Evolutionary conservation across 2,797 vertebrate species (phyloP).

Genomic region (Heteromormyrus szaboi): DNA sequence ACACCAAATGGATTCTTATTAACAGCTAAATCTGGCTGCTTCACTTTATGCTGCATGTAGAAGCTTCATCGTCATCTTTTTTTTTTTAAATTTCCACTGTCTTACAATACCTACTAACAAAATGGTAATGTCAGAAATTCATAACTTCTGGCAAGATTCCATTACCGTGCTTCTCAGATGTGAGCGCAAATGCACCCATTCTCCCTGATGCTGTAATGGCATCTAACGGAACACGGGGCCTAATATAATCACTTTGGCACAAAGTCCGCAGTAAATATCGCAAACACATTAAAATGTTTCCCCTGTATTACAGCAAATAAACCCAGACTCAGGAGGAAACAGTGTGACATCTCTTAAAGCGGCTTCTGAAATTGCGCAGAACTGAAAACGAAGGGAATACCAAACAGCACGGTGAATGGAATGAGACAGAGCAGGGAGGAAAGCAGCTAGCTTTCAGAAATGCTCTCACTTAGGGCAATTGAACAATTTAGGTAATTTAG

Average conservation of each 20-base stretch:
- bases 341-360: conserved; percentile 24
- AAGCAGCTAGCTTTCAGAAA: neutral
- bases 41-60: neutral
- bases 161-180: conserved; percentile 6
- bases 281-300: conserved; percentile 19
- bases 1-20: neutral
- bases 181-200: neutral
- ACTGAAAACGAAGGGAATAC: conserved; percentile 14
- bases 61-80: neutral
- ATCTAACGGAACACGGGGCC: neutral
- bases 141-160: conserved; percentile 20
- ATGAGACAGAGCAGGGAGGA: neutral
- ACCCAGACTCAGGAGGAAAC: conserved; percentile 1
- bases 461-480: neutral
- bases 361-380: neutral
- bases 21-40: neutral
- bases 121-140: conserved; percentile 20
- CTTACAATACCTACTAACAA: neutral
- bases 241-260: conserved; percentile 13
- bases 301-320: conserved; percentile 8
- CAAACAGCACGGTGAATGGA: neutral
- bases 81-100: neutral
- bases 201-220: neutral
- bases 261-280: conserved; percentile 16
- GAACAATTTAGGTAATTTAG: conserved; percentile 1